Evolutionary conservation across 2,797 vertebrate genomes (phyloP).

Genomic region (Chelon labrosus): DNA sequence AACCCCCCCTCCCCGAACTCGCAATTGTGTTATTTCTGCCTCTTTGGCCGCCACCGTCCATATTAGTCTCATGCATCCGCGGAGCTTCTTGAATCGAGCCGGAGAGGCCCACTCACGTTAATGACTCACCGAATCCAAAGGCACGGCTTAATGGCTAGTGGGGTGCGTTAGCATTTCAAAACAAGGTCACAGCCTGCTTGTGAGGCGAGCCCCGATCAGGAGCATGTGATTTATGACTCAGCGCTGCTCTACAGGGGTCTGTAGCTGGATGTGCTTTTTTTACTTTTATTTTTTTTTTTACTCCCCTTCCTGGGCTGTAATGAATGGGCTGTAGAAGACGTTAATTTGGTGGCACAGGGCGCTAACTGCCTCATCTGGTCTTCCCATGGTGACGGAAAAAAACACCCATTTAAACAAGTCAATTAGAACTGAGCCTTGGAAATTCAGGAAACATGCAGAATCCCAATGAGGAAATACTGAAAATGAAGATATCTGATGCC

Average conservation of each 20-base stretch:
- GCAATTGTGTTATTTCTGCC: slow-evolving; percentile 44
- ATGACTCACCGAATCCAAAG: slow-evolving; percentile 65
- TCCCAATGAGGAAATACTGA: slow-evolving; percentile 5
- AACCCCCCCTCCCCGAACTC: slow-evolving; percentile 19
- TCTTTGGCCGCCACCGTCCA: slow-evolving; percentile 8
- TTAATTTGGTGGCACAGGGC: slow-evolving; percentile 56
- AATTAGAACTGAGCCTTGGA: slow-evolving; percentile 35
- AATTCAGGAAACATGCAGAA: slow-evolving; percentile 27
- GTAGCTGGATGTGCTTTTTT: slow-evolving; percentile 35
- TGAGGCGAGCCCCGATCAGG: slow-evolving; percentile 51
- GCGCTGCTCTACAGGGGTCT: slow-evolving; percentile 38
- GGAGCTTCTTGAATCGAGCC: slow-evolving; percentile 41
- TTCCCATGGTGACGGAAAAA: slow-evolving; percentile 30
- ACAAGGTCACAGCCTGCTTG: slow-evolving; percentile 66
- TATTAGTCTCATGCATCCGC: slow-evolving; percentile 44
- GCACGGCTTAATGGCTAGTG: slow-evolving; percentile 61
- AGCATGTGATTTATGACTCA: slow-evolving; percentile 74
- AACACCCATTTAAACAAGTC: slow-evolving; percentile 27
- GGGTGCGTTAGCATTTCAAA: slow-evolving; percentile 63
- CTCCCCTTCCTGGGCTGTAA: slow-evolving; percentile 41
- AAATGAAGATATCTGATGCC: neutral
- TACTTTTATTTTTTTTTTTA: no score
- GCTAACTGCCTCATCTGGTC: slow-evolving; percentile 48
- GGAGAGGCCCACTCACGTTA: slow-evolving; percentile 42
- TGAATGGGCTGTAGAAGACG: slow-evolving; percentile 60